A percentile compares a stretch with the other conserved stretches of the same genome.
phyloP scores from a whole-genome alignment of 2,113 vertebrate species.

The Clupea harengus region DNA sequence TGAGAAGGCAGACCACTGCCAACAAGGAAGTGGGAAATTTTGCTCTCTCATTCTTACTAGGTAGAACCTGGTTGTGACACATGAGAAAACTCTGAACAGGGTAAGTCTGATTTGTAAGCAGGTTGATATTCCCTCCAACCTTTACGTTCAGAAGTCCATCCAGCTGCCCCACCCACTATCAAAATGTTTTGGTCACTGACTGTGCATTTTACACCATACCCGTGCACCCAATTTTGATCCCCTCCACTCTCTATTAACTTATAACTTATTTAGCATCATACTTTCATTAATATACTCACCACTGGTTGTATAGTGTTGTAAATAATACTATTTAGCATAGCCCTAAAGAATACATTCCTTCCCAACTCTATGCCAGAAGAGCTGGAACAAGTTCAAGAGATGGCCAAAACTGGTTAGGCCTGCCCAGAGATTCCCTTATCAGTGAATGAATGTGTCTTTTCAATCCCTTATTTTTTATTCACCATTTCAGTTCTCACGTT shows the following conservation, averaged over 20 bases:
- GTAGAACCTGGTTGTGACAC: conserved; percentile 35
- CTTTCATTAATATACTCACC: too few relatives aligned
- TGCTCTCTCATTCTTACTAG: conserved; percentile 69
- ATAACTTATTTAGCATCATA: too few relatives aligned
- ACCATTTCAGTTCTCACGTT: background rate
- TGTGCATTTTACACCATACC: background rate
- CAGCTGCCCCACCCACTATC: background rate
- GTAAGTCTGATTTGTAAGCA: background rate
- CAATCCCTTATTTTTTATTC: background rate
- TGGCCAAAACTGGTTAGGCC: background rate
- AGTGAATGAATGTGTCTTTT: background rate
- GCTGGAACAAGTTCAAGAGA: background rate
- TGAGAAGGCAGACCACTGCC: conserved; percentile 43
- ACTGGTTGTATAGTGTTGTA: too few relatives aligned
- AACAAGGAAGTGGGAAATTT: conserved; percentile 58
- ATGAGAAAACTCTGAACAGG: background rate
- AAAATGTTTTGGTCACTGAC: too few relatives aligned
- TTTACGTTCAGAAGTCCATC: background rate
- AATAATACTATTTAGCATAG: background rate
- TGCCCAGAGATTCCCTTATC: background rate
- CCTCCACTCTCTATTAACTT: background rate
- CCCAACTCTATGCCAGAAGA: background rate
- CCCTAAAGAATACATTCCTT: background rate
- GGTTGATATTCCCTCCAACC: background rate
- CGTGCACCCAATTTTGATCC: too few relatives aligned